Evolutionary conservation across 30 jellyfish, hydroid and myxozoan species (phyloP), one percentile per base, ranked within the genome.

Genomic region (Aurelia sp.): DNA sequence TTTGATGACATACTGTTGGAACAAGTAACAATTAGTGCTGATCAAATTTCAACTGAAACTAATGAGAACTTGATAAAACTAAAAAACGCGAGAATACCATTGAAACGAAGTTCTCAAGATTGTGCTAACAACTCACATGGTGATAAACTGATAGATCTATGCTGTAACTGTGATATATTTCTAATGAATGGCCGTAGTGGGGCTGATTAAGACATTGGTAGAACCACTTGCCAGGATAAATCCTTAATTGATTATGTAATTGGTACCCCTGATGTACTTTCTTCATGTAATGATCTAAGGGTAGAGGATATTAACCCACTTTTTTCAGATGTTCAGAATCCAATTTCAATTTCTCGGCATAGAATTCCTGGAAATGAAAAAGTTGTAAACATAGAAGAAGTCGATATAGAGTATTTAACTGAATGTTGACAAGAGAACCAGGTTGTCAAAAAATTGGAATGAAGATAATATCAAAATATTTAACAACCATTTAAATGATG

Each of bases 221-320:
- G 59, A 74, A 74, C 85, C 22, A 74, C 72, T 47, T 74, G 70
- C 59, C 76, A 74, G 13, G 70, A 74, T 19, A 74, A n/a, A 16
- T 74, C 85, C 2, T 35, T 74, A 74, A 48, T 74, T n/a, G 75
- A 74, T 50, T 74, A 74, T 74, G 85, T 48, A 74, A 74, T 74
- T 8, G 85, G 85, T 35, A 74, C 55, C 50, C 50, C 85, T 0
- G 85, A 74, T n/a, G 72, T 47, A 48, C 76, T 74, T 50, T 74
- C 79, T 48, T 76, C 80, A 74, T 21, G 85, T 31, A 35, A 31
- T n/a, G 72, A 55, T 16, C 50, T 74, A 16, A 74, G 50, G 35
- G 59, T 50, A 0, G 16, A 48, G 41, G 85, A 74, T 74, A 2
- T 74, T 74, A 74, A 24, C 75, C 72, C 76, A 12, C 76, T 74